Base-by-base conservation (phyloP, 2,797 vertebrate species). In the Amniataba percoides region DNA sequence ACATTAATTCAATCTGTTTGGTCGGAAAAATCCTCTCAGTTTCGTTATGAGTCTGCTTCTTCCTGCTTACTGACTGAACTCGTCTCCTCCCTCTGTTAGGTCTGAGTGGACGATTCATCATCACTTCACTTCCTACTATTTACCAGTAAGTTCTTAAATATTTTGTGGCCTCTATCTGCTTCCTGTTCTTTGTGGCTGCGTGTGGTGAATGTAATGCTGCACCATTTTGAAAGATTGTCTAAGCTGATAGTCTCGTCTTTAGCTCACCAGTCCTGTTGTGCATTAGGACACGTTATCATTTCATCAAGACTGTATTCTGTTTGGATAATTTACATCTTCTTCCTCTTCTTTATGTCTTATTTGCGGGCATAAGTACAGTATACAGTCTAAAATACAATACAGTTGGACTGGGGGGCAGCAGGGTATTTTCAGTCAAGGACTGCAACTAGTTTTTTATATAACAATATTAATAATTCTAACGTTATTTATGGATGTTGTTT, bases 91-190 rank as follows among this genome's bases (percentile, higher is more conserved):
- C 15, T 80, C 65, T 81, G 1, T 69, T 15, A 99, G 98, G 97
- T 76, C 85, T 99, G 81, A 99, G 98, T 25, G 98, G 98, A 3
- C 92, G 98, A 66, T 99, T 99, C 91, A 92, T 99, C 90, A 99
- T 99, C 86, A 99, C 97, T 19, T 97, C 98, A 12, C 97, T 99
- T 90, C 98, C 98, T 46, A 98, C 97, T 16, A 97, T 99, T 81
- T 99, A 99, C 84, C 98, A 99, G 98, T 99, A 93, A 97, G 98
- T 97, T 81, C 53, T 60, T 15, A 3, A 3, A 9, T 57, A 19
- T 63, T 19, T 40, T 83, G 75, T 74, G 83, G 45, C 52, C 81
- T 55, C 66, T 1, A 6, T 43, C 8, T 15, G 18, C 76, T 87
- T 90, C 77, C 59, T 67, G 21, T 68, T 69, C 71, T 2, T 0